phyloP scores from a whole-genome alignment of 2,888 invertebrate species.

The Leptura quadrifasciata region DNA sequence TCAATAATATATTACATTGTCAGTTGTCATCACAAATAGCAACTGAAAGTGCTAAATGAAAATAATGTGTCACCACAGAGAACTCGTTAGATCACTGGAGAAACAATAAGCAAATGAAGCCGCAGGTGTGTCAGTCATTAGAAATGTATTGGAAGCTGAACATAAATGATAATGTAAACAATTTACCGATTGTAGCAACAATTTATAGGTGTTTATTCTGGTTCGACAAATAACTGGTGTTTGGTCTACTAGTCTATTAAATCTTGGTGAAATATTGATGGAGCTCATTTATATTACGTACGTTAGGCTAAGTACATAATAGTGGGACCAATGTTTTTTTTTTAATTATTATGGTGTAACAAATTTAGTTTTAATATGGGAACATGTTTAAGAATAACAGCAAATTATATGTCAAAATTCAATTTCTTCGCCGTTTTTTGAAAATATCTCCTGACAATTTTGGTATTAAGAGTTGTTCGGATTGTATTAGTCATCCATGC shows the following conservation, averaged over 20 bases:
- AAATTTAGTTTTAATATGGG: no score
- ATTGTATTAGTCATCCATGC: no score
- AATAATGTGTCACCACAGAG: not conserved
- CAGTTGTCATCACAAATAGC: not conserved
- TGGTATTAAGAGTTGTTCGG: no score
- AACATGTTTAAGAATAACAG: no score
- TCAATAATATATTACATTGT: not conserved
- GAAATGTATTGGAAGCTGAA: slow-evolving; percentile 36
- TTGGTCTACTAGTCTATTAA: slow-evolving; percentile 7
- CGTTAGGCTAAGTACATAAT: not conserved
- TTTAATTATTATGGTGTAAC: no score
- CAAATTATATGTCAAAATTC: no score
- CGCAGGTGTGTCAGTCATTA: slow-evolving; percentile 44
- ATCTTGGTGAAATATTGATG: not conserved
- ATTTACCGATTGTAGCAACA: slow-evolving; percentile 34
- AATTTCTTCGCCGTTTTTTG: no score
- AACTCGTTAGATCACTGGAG: not conserved
- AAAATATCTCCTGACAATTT: no score
- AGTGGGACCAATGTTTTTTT: no score
- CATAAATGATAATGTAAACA: slow-evolving; percentile 39
- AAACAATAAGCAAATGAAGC: slow-evolving; percentile 40
- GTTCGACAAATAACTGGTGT: slow-evolving; percentile 11
- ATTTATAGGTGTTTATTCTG: slow-evolving; percentile 21
- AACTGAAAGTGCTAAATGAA: not conserved
- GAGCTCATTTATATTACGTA: not conserved